Evolutionary conservation across 1,140 invertebrate species (phyloP), one percentile per base, ranked within the genome.

Genomic region (Geopemphigus sp.): DNA sequence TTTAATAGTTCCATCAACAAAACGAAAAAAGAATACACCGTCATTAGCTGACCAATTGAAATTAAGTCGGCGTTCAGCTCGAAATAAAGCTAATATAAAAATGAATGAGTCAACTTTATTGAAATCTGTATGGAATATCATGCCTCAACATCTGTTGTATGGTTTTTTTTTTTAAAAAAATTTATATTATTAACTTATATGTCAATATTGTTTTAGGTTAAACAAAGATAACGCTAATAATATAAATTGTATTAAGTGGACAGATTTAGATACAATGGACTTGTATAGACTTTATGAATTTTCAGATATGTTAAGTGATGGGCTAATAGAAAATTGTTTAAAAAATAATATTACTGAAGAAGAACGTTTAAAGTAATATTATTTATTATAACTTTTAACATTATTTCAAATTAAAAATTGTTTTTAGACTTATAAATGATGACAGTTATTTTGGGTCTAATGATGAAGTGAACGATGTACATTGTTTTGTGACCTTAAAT

Each of bases 31-130:
- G 14, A 92, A 90, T 84, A 89, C 90, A 19, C 84, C 92, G 1
- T 90, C 88, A 45, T 89, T 91, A 80, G 84, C 92, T 14, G 89
- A 92, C 82, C 89, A 90, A 82, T 91, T 91, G 89, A 90, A 90
- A 29, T 92, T 91, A 89, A 91, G 91, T 82, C 86, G 91, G 80
- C 87, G 91, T 82, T 91, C 90, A 4, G 89, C 90, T 4, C 84
- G 90, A 64, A 91, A 88, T 19, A 89, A 86, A 85, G 89, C 85
- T 83, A 85, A 84, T 81, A 85, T 84, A 80, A 87, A 84, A 85
- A 89, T 84, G 78, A 88, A 87, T 81, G 91, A 92, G 86, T 88
- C 90, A 81, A 89, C 88, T 14, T 85, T 94, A 26, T 88, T 91
- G 80, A 90, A 90, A 84, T 88, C 90, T 19, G 83, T 92, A 39